Conservation (phyloP, 2,113 vertebrate genomes). For the Phocoena sinus region DNA sequence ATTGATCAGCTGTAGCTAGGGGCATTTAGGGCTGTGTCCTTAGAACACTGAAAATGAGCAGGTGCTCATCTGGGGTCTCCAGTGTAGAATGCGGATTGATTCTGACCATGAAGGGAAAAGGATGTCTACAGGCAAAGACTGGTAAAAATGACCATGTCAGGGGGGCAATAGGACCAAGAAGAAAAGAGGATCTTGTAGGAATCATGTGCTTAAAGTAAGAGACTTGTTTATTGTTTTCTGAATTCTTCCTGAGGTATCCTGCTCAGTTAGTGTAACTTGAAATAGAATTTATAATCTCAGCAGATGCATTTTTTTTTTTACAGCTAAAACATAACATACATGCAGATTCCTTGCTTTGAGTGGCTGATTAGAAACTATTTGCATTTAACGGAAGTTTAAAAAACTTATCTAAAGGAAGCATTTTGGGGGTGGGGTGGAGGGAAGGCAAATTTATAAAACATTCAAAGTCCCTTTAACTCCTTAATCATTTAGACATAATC, state of each 20-base stretch:
- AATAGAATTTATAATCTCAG: conserved; percentile 27
- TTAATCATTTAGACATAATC: conserved; percentile 47
- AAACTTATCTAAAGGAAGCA: neutral
- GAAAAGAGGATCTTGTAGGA: neutral
- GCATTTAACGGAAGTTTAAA: neutral
- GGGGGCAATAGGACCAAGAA: neutral
- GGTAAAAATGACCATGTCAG: neutral
- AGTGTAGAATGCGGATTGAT: neutral
- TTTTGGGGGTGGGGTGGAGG: neutral
- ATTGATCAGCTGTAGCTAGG: neutral
- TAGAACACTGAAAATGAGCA: neutral
- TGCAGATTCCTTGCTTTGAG: neutral
- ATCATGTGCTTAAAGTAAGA: neutral
- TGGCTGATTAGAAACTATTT: conserved; percentile 7
- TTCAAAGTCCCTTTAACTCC: neutral
- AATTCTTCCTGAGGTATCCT: neutral
- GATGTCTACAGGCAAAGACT: neutral
- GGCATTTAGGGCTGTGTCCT: neutral
- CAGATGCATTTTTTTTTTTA: conserved; percentile 2
- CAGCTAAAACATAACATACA: neutral
- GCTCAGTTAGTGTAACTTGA: neutral
- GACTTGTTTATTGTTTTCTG: neutral
- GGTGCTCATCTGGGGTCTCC: neutral
- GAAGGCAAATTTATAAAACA: conserved; percentile 11
- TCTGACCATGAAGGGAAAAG: neutral